Percentiles rank a stretch among this genome's conserved stretches.
These are phyloP conservation scores for Porites lobata DNA, from an alignment of 92 coral and sea anemone species.

Conservation along the genomic window DNA sequence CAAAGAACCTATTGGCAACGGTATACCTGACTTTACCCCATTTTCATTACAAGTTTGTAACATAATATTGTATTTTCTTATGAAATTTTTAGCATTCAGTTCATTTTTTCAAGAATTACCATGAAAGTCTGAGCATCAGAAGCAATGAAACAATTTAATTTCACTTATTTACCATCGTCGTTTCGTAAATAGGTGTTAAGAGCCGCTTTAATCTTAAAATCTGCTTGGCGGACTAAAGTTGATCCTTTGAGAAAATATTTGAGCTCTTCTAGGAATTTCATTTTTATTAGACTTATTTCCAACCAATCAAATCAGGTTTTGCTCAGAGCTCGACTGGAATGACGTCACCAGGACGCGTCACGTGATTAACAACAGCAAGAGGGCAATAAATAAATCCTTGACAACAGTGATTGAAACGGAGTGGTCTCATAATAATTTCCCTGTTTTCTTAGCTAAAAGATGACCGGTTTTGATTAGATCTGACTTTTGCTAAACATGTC, in stretches of 20 bases:
- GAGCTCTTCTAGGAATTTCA: neutral
- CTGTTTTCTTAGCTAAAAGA: neutral
- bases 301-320: conserved; percentile 45
- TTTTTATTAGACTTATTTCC: neutral
- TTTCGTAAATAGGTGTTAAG: neutral
- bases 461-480: neutral
- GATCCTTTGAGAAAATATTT: conserved; percentile 13
- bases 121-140: too few species aligned
- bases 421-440: neutral
- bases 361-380: conserved; percentile 83
- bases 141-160: too few species aligned
- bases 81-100: too few species aligned
- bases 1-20: too few species aligned
- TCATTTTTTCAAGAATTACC: too few species aligned
- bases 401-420: conserved; percentile 41
- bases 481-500: conserved; percentile 52
- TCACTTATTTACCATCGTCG: neutral
- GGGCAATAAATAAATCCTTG: conserved; percentile 73
- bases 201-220: neutral
- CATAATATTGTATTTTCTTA: too few species aligned
- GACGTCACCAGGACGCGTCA: conserved; percentile 75
- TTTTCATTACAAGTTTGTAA: too few species aligned
- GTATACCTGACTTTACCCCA: too few species aligned
- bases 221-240: too few species aligned
- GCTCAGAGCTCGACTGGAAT: conserved; percentile 38